Conservation (phyloP, 2,888 invertebrate species). For the Drosophila maculinotata region DNA sequence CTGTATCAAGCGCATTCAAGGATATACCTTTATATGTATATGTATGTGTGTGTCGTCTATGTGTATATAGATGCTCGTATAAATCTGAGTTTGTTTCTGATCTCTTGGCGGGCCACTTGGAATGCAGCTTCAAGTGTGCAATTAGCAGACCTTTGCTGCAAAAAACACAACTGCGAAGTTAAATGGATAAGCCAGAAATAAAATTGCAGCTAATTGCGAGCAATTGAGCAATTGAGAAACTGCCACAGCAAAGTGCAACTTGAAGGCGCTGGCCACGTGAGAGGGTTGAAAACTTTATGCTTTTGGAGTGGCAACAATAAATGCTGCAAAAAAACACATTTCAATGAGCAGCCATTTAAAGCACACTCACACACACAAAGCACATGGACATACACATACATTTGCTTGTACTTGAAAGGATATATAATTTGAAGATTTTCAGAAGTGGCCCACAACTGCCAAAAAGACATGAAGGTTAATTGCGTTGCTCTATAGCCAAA, state of each 20-base stretch:
- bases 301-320: constrained; percentile 52
- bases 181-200: constrained; percentile 58
- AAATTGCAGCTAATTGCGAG: constrained; percentile 69
- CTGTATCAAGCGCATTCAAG: constrained; percentile 1
- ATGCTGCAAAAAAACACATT: constrained; percentile 35
- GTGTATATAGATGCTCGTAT: constrained; percentile 16
- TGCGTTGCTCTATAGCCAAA: constrained; percentile 60
- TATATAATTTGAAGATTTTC: constrained; percentile 65
- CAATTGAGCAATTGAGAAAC: constrained; percentile 59
- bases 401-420: constrained; percentile 15
- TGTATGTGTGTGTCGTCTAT: too few species aligned
- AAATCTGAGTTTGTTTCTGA: constrained; percentile 27
- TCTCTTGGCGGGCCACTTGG: constrained; percentile 26
- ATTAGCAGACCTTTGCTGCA: constrained; percentile 63
- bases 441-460: constrained; percentile 69
- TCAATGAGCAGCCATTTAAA: constrained; percentile 32
- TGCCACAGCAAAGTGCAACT: constrained; percentile 53
- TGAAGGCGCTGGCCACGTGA: constrained; percentile 31
- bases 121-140: constrained; percentile 58
- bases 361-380: constrained; percentile 11
- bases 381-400: not conserved
- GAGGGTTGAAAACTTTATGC: constrained; percentile 47
- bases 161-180: constrained; percentile 25
- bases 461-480: constrained; percentile 79
- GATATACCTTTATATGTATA: not conserved